These are phyloP conservation scores for Halyomorpha halys DNA, from an alignment of 1,140 invertebrate genomes.

Conservation along the genomic window DNA sequence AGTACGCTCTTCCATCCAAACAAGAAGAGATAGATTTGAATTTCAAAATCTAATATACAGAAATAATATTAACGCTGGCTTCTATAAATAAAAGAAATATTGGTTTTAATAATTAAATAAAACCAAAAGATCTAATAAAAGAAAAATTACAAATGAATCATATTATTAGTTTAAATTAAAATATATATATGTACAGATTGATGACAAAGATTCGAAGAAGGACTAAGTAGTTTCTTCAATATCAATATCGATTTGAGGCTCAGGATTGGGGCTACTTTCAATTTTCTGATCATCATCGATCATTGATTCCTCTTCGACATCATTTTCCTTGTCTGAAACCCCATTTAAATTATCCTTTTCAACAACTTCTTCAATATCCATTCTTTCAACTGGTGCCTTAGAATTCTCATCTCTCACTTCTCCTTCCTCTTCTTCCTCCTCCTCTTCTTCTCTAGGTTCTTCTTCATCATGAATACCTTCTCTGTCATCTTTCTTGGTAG, in stretches of 20 bases:
- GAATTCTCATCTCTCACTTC: conserved; percentile 31
- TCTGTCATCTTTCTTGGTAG: neutral
- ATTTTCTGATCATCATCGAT: neutral
- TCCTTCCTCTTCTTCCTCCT: neutral
- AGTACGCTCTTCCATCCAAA: too few relatives aligned
- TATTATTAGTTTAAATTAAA: too few relatives aligned
- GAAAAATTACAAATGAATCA: too few relatives aligned
- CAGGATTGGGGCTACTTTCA: neutral
- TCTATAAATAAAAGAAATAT: too few relatives aligned
- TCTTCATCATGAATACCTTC: conserved; percentile 29
- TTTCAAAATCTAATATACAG: too few relatives aligned
- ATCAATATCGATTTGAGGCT: neutral
- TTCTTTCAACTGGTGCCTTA: neutral
- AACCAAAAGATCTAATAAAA: too few relatives aligned
- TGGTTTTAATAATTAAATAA: too few relatives aligned
- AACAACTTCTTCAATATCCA: conserved; percentile 13
- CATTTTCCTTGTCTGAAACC: conserved; percentile 8
- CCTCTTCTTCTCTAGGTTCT: conserved; percentile 31
- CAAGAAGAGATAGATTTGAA: too few relatives aligned
- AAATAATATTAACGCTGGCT: too few relatives aligned
- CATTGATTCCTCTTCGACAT: neutral
- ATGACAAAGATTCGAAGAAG: neutral
- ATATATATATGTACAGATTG: too few relatives aligned
- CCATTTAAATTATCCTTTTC: neutral
- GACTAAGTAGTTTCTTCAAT: neutral